Evolutionary conservation across 2,888 invertebrate species (phyloP), one percentile per base, ranked within the genome.

Genomic region (Phorcus lineatus): DNA sequence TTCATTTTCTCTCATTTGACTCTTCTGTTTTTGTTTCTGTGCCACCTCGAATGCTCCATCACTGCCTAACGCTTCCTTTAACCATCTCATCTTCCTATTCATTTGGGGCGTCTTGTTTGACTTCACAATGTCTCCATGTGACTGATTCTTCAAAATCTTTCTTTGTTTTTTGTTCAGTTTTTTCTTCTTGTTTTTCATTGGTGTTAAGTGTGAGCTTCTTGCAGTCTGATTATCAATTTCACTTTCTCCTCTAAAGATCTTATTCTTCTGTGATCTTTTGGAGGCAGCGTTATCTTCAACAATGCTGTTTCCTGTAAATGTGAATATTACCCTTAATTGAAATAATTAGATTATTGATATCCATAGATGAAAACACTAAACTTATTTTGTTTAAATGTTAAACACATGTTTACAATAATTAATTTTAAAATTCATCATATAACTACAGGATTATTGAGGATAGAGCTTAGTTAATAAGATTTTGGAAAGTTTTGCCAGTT

Each of bases 81-180:
- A 24, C 77, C 55, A 62, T 47, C 19, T 31, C 40, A 52, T 70
- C 28, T 74, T 81, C 24, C 52, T 53, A n/a, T 31, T 76, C 76
- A 67, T 19, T 31, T 22, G 28, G 28, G 22, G 62, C 22, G 17
- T 53, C 17, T 54, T 52, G 16, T 67, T 70, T 11, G 28, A n/a
- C 22, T 53, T 31, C 16, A 17, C 31, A 16, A 53, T 53, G 19
- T 74, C 22, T 74, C 52, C 53, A n/a, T 54, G 52, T 40, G 13
- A n/a, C 28, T n/a, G 17, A 47, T 62, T 54, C 67, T 77, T 54
- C 66, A 53, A 62, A 11, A 74, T 67, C 66, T 40, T 77, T 52
- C 79, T 77, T 78, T 81, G 77, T 81, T 57, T 74, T 77, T 70
- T 78, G 53, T 54, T 77, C 54, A 76, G 66, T 81, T 75, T 70